Conservation (phyloP, 2,797 vertebrate genomes). For the Manis crassicaudata region DNA sequence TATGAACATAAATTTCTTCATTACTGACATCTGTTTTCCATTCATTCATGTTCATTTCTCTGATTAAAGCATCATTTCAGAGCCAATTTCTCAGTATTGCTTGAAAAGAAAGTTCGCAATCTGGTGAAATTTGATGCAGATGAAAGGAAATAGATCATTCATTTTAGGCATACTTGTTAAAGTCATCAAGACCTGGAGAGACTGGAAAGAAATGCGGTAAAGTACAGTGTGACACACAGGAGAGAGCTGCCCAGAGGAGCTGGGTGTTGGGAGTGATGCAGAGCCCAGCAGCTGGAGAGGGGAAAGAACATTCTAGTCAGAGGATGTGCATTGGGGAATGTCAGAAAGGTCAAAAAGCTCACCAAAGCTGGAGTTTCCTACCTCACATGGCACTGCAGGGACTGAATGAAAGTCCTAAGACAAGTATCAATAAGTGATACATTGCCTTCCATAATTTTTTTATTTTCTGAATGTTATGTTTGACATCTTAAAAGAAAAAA, state of each 20-base stretch:
- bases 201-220: background rate
- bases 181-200: background rate
- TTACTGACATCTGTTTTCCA: slow-evolving; percentile 60
- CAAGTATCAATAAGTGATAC: background rate
- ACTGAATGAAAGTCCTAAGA: background rate
- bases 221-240: background rate
- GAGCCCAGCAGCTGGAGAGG: background rate
- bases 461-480: background rate
- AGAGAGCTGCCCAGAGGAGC: background rate
- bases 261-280: background rate
- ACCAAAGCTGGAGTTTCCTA: accelerated
- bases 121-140: slow-evolving; percentile 7
- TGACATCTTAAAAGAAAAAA: background rate
- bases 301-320: background rate
- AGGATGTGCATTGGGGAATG: background rate
- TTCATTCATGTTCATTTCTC: slow-evolving; percentile 29
- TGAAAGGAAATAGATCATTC: slow-evolving; percentile 11
- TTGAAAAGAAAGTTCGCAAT: slow-evolving; percentile 28
- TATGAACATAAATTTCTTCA: slow-evolving; percentile 35
- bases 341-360: background rate
- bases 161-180: background rate
- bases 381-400: accelerated
- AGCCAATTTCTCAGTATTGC: slow-evolving; percentile 32
- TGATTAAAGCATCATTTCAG: slow-evolving; percentile 59
- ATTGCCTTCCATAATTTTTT: background rate